These are phyloP conservation scores for Cervus canadensis DNA, from an alignment of 2,113 vertebrate genomes.

Conservation along the genomic window DNA sequence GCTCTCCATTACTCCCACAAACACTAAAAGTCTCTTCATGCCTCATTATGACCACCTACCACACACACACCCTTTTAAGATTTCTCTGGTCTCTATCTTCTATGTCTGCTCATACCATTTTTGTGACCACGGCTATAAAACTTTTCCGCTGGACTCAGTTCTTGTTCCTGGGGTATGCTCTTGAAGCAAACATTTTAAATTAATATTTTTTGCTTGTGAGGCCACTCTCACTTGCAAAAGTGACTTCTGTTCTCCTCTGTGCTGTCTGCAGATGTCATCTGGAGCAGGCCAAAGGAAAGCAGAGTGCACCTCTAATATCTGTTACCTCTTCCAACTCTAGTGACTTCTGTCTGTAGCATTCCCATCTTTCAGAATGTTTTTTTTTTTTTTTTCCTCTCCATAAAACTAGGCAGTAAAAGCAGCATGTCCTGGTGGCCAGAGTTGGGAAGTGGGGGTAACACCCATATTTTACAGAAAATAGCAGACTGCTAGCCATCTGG, in stretches of 20 bases:
- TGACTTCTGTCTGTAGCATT: not conserved
- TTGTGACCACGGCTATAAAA: not conserved
- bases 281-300: not conserved
- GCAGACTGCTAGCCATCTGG: not conserved
- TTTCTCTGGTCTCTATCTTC: not conserved
- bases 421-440: not conserved
- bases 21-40: not conserved
- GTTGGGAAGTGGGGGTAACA: not conserved
- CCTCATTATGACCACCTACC: accelerated
- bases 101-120: not conserved
- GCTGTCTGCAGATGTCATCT: not conserved
- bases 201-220: not conserved
- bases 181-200: not conserved
- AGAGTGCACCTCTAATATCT: accelerated
- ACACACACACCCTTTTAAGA: not conserved
- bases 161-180: not conserved
- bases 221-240: not conserved
- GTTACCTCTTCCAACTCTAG: not conserved
- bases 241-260: not conserved
- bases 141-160: accelerated
- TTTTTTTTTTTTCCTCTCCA: not conserved
- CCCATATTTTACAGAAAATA: not conserved
- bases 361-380: not conserved
- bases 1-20: not conserved
- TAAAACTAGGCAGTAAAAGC: not conserved